Evolutionary conservation across 2,888 invertebrate species (phyloP), one percentile per base, ranked within the genome.

Genomic region (Aleiodes leptofemur): DNA sequence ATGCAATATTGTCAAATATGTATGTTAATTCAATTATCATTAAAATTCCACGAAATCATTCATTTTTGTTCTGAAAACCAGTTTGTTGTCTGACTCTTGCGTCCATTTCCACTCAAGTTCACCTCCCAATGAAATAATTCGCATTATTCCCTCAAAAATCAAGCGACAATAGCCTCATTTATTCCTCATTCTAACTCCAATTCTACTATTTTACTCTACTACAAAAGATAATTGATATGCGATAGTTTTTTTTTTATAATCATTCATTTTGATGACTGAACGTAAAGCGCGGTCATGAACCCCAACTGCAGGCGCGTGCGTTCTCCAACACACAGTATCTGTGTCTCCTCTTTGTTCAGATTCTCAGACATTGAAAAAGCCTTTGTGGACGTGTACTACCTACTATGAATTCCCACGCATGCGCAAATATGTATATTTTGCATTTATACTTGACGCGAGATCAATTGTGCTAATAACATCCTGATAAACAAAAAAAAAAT

Each of bases 311-410:
- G 13, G 51, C 57, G 51, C 61, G 61, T 38, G 72, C 34, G 13
- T 72, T 61, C 14, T 31, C 51, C 48, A 64, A 48, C 23, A 23
- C 23, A 23, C 64, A 64, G 64, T 64, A 23, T 43, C 64, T 64
- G 64, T 43, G 23, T 23, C 23, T 23, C 23, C 55, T 74, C 69
- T 70, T 74, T 74, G 70, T 74, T 74, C 64, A 56, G 72, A 53
- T 53, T 64, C 57, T 61, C 57, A 57, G 53, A 29, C 64, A 64
- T 64, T 64, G 64, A 64, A 64, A 23, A 48, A 55, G 48, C 38
- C 38, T 14, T 64, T 64, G 48, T 43, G 43, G 14, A 48, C 34
- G 16, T 38, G 8, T 23, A 38, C 51, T 57, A 64, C 31, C 13
- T 7, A 61, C 61, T 34, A n/a, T 29, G 11, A 43, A 68, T 57